Evolutionary conservation across 2,797 vertebrate species (phyloP), one percentile per base, ranked within the genome.

Genomic region (Emydoidea blandingii): DNA sequence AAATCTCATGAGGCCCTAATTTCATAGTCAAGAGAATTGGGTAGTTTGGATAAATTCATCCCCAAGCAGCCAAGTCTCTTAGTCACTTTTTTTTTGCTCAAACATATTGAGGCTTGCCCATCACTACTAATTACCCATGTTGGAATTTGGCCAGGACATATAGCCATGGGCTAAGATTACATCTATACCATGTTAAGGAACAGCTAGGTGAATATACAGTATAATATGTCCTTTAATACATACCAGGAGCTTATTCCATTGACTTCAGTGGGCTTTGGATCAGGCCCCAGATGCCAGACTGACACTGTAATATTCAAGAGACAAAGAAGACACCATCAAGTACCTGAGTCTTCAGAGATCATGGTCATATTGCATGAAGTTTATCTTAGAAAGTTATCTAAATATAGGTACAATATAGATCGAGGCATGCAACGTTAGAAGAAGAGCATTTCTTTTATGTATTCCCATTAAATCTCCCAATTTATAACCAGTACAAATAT

Each of bases 341-440:
- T 81, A 57, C 76, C 86, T 92, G 50, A 44, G 85, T 31, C 41
- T 31, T 78, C 44, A 78, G 29, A 78, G 25, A 49, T 16, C 15
- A 4, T 37, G 44, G 47, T 85, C 81, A 21, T 86, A 85, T 81
- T 92, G 19, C 74, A 92, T n/a, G 56, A 84, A 11, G 12, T 91
- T 94, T 52, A 15, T 78, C 96, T 86, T 54, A 96, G 86, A 95
- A 95, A 85, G 57, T 7, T 59, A 86, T 44, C 65, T 83, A 91
- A 81, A 81, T 91, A 54, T 50, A 81, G 57, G 79, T 76, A 41
- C 72, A 74, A 81, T 34, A 90, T 16, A 50, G 76, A 76, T 41
- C 29, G 76, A 91, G 62, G 86, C 19, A 83, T 3, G 76, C 14
- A 79, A 44, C 59, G 65, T 74, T 31, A 83, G 50, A 93, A 90